These are phyloP conservation scores for Parnassius orleans DNA, from an alignment of 2,888 invertebrate species.

Conservation along the genomic window DNA sequence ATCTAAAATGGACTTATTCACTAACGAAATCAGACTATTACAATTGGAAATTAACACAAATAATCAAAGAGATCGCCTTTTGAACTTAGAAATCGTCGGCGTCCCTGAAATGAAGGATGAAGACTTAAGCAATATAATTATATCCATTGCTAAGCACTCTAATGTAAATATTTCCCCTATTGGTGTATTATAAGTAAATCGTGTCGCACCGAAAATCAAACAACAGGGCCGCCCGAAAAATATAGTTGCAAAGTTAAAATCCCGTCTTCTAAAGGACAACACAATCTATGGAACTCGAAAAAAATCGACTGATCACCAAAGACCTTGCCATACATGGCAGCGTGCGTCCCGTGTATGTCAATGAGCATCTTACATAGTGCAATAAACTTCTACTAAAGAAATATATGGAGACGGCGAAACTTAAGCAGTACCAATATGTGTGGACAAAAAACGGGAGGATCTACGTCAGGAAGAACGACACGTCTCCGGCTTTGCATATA, in stretches of 20 bases:
- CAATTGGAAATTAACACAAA: too few relatives aligned
- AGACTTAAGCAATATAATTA: not conserved
- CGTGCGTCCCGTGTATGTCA: not conserved
- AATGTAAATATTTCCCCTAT: not conserved
- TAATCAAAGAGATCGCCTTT: too few relatives aligned
- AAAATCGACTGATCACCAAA: slow-evolving; percentile 1
- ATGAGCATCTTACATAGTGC: slow-evolving; percentile 1
- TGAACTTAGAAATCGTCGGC: too few relatives aligned
- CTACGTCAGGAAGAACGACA: slow-evolving; percentile 24
- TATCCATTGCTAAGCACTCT: not conserved
- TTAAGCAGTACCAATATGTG: slow-evolving; percentile 12
- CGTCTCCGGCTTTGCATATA: not conserved
- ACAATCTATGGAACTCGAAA: not conserved
- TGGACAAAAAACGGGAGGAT: slow-evolving; percentile 26
- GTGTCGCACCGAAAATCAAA: slow-evolving; percentile 1
- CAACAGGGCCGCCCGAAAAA: slow-evolving; percentile 1
- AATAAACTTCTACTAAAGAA: slow-evolving; percentile 2
- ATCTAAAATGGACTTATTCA: too few relatives aligned
- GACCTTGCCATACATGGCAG: slow-evolving; percentile 3
- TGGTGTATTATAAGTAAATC: slow-evolving; percentile 1
- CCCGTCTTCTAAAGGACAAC: not conserved
- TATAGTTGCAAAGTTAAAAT: not conserved
- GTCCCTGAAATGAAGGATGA: not conserved
- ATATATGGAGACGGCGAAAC: slow-evolving; percentile 1
- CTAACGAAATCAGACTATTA: too few relatives aligned